Evolutionary conservation across 1,140 invertebrate species (phyloP).

Genomic region (Drosophila kepulauana): DNA sequence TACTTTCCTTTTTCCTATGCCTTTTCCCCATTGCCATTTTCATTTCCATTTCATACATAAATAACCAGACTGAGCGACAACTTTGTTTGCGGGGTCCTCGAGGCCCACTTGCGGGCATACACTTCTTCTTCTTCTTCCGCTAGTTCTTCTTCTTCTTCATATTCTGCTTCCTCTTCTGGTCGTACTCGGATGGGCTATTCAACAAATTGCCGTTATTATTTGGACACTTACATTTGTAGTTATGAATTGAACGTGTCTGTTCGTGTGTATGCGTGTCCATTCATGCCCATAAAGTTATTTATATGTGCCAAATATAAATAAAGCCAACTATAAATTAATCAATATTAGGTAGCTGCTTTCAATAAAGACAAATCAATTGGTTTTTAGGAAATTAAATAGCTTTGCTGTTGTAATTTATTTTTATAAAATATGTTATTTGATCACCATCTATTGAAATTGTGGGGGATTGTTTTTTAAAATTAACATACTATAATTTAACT

Average conservation of each 20-base stretch:
- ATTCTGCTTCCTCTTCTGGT: too few relatives aligned
- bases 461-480: too few relatives aligned
- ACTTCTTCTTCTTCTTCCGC: background rate
- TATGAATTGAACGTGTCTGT: background rate
- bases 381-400: too few relatives aligned
- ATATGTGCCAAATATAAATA: background rate
- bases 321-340: background rate
- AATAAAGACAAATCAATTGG: background rate
- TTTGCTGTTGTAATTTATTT: too few relatives aligned
- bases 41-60: conserved; percentile 6
- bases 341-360: background rate
- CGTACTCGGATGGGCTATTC: conserved; percentile 26
- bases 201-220: conserved; percentile 31
- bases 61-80: conserved; percentile 2
- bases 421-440: too few relatives aligned
- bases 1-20: conserved; percentile 11
- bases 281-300: background rate
- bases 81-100: background rate
- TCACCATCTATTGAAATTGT: too few relatives aligned
- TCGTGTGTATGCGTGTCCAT: background rate
- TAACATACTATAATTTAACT: too few relatives aligned
- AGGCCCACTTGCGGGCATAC: conserved; percentile 9
- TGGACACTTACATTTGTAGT: background rate
- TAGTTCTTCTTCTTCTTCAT: background rate
- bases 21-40: background rate